Evolutionary conservation across 2,113 vertebrate genomes (phyloP).

Genomic region (Antennarius striatus): DNA sequence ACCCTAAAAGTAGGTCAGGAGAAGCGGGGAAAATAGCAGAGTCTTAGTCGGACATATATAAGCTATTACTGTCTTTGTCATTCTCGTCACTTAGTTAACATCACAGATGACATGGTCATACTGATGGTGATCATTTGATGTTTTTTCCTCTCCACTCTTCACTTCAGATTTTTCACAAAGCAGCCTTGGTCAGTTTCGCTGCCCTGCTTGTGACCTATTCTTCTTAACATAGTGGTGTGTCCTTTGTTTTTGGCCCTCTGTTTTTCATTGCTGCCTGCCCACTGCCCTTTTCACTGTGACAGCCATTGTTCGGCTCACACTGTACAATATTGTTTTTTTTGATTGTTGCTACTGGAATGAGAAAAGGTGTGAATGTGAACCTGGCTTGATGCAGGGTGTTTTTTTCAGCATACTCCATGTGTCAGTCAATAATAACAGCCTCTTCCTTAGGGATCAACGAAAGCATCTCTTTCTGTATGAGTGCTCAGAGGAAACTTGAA

Average conservation of each 20-base stretch:
- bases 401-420: neutral
- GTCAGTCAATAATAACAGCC: neutral
- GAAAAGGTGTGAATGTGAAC: constrained; percentile 1
- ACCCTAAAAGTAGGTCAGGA: constrained; percentile 54
- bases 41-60: constrained; percentile 6
- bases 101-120: neutral
- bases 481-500: neutral
- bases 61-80: neutral
- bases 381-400: neutral
- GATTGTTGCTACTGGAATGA: constrained; percentile 6
- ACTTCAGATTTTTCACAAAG: constrained; percentile 21
- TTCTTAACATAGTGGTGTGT: constrained; percentile 45
- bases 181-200: constrained; percentile 21
- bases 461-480: too few relatives aligned
- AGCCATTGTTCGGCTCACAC: constrained; percentile 50
- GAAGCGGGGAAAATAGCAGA: constrained; percentile 6
- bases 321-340: constrained; percentile 18
- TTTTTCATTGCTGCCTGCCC: constrained; percentile 32
- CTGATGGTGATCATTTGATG: neutral
- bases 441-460: neutral
- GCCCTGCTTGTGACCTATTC: constrained; percentile 50
- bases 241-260: constrained; percentile 49
- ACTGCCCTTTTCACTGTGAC: constrained; percentile 45
- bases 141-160: neutral
- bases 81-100: neutral